A percentile compares a stretch with the other conserved stretches of the same genome.
Conservation (phyloP, 37 sponge, comb jelly and placozoan genomes). For the Beroe ovata region DNA sequence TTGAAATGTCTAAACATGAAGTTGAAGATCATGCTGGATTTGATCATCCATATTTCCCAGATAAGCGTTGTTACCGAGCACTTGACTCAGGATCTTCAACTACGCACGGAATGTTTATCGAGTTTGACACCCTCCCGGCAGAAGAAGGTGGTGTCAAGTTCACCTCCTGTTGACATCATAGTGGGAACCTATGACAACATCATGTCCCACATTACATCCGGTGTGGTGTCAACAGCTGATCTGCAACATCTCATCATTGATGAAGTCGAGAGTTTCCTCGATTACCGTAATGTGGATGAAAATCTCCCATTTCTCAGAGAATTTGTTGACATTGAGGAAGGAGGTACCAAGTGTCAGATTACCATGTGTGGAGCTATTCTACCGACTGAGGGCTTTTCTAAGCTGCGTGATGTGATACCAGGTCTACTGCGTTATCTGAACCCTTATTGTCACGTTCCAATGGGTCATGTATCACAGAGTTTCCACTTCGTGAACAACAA, state of each 20-base stretch:
- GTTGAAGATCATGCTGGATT: too few relatives aligned
- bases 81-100: slow-evolving; percentile 31
- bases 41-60: not conserved
- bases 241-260: slow-evolving; percentile 48
- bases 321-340: slow-evolving; percentile 17
- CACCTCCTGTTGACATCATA: slow-evolving; percentile 30
- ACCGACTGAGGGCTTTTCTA: not conserved
- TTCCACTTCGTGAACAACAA: slow-evolving; percentile 39
- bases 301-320: slow-evolving; percentile 16
- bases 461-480: not conserved
- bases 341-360: slow-evolving; percentile 17
- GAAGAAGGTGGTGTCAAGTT: not conserved
- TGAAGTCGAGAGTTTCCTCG: not conserved
- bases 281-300: slow-evolving; percentile 21
- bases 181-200: slow-evolving; percentile 35
- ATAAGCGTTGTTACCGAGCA: slow-evolving; percentile 2
- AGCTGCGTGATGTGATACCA: not conserved
- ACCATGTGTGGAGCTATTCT: slow-evolving; percentile 10
- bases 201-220: not conserved
- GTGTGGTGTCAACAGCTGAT: not conserved
- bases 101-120: slow-evolving; percentile 5
- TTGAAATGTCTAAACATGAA: too few relatives aligned
- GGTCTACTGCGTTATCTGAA: slow-evolving; percentile 6
- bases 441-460: not conserved
- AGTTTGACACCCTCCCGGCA: not conserved